Percentiles rank a stretch among this genome's conserved stretches.
phyloP scores from a whole-genome alignment of 2,113 vertebrate genomes.

The Lophura nycthemera region DNA sequence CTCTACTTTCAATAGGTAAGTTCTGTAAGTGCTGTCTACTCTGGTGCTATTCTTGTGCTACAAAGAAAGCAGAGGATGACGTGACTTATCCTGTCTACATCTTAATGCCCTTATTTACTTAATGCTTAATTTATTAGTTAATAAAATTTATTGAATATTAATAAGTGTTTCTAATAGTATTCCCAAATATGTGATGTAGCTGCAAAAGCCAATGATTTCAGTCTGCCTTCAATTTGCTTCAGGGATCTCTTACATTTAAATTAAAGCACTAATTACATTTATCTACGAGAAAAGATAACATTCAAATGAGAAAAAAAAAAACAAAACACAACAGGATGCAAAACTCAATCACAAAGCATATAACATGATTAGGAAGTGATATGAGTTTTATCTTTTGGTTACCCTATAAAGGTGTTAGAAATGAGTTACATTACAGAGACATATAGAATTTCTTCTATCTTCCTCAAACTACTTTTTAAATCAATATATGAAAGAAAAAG shows the following conservation, averaged over 20 bases:
- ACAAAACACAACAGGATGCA: not conserved
- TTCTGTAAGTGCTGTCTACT: not conserved
- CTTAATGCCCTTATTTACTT: not conserved
- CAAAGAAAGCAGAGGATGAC: not conserved
- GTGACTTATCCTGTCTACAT: not conserved
- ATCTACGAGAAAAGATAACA: not conserved
- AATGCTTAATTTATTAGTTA: not conserved
- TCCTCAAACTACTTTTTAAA: not conserved
- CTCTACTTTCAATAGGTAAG: not conserved
- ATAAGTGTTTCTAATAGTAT: not conserved
- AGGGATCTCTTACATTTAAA: not conserved
- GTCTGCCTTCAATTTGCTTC: not conserved
- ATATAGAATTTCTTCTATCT: not conserved
- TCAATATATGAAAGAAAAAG: not conserved
- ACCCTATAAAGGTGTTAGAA: not conserved
- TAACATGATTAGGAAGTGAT: not conserved
- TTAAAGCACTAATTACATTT: not conserved
- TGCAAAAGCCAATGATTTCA: not conserved
- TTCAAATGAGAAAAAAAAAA: not conserved
- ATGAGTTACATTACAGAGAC: not conserved
- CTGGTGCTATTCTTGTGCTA: not conserved
- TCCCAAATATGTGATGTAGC: accelerated
- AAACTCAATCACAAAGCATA: not conserved
- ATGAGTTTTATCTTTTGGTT: not conserved
- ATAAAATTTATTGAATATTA: not conserved